phyloP scores from a whole-genome alignment of 35 echinoderm and acorn worm genomes.

The Anneissia japonica region DNA sequence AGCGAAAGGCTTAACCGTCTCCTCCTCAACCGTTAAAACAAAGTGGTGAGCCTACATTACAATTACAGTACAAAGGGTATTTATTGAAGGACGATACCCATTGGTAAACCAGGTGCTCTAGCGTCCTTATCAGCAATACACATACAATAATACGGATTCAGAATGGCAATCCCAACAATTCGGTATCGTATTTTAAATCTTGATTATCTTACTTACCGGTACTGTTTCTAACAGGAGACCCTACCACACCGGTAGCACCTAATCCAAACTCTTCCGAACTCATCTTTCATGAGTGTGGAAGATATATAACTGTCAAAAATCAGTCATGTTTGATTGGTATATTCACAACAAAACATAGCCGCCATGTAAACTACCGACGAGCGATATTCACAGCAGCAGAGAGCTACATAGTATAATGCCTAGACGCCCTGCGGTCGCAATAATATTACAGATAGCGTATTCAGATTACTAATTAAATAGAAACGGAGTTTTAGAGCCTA shows the following conservation, averaged over 20 bases:
- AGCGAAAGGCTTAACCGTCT: no score
- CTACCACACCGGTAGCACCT: not conserved
- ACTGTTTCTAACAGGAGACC: not conserved
- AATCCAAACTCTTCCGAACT: conserved; percentile 1
- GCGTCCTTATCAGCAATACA: no score
- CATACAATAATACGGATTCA: not conserved
- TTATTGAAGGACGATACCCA: no score
- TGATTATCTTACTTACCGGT: not conserved
- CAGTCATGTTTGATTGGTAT: not conserved
- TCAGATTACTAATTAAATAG: no score
- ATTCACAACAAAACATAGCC: not conserved
- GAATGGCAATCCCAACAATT: not conserved
- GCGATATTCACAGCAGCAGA: no score
- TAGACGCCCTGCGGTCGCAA: not conserved
- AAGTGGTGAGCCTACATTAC: no score
- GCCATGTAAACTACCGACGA: not conserved
- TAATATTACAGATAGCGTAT: not conserved
- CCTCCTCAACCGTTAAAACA: no score
- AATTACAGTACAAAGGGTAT: no score
- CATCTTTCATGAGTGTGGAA: not conserved
- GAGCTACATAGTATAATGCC: no score
- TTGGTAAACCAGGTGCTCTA: no score
- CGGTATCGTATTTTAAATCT: not conserved
- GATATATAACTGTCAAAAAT: not conserved
- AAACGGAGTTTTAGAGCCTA: not conserved